Percentiles rank a stretch among this genome's conserved stretches.
These are phyloP conservation scores for Desmodus rotundus DNA, from an alignment of 2,113 vertebrate species.

Conservation along the genomic window DNA sequence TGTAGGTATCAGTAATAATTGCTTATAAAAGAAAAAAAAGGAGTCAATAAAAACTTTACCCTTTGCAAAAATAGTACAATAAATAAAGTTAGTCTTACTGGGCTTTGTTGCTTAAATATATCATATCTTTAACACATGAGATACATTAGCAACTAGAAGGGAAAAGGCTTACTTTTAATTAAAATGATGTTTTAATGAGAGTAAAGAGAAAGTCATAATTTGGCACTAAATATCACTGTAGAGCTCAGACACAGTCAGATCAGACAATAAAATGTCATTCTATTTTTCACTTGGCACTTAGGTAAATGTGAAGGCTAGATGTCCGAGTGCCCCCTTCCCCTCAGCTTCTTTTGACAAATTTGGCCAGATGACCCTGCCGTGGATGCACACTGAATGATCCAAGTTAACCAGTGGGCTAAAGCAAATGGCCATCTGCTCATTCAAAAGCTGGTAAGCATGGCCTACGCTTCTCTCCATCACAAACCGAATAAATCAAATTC, in stretches of 20 bases:
- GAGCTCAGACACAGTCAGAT: not conserved
- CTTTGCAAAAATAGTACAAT: not conserved
- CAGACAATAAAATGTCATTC: not conserved
- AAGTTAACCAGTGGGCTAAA: not conserved
- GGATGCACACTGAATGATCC: not conserved
- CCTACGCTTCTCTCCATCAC: not conserved
- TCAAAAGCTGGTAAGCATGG: not conserved
- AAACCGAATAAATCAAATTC: not conserved
- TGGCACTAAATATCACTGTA: not conserved
- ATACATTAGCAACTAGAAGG: not conserved
- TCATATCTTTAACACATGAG: not conserved
- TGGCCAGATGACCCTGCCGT: not conserved
- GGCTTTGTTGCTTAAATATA: not conserved
- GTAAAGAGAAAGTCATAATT: not conserved
- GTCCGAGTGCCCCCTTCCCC: not conserved
- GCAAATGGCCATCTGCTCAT: not conserved
- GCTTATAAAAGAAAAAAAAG: not conserved
- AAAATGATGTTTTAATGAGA: not conserved
- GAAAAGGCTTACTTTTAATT: not conserved
- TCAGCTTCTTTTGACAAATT: not conserved
- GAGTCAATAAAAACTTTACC: not conserved
- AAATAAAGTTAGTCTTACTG: not conserved
- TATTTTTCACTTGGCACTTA: not conserved
- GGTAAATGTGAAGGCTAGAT: not conserved
- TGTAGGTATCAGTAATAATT: not conserved